These are phyloP conservation scores for Griposia aprilina DNA, from an alignment of 2,888 invertebrate species.

Conservation along the genomic window DNA sequence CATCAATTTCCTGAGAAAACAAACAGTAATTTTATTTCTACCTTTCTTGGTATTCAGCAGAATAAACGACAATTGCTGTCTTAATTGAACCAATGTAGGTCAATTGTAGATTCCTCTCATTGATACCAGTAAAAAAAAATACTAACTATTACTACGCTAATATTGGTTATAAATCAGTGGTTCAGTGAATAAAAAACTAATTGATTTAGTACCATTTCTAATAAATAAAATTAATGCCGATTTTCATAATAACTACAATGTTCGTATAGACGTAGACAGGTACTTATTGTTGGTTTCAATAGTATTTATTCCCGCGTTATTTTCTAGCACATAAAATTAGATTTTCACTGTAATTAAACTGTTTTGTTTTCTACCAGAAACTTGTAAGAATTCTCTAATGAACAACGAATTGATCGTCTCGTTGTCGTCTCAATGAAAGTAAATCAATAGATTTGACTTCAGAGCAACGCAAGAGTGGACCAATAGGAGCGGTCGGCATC, in stretches of 20 bases:
- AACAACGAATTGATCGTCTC: not conserved
- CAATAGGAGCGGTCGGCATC: slow-evolving; percentile 18
- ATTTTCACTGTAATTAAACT: not conserved
- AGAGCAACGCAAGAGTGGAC: slow-evolving; percentile 15
- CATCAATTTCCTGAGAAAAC: slow-evolving; percentile 49
- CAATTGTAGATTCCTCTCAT: slow-evolving; percentile 9
- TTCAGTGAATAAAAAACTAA: not conserved
- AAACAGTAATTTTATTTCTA: not conserved
- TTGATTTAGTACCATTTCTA: not conserved
- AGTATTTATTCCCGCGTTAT: not conserved
- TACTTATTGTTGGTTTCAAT: not conserved
- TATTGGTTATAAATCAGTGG: not conserved
- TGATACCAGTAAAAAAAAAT: slow-evolving; percentile 7
- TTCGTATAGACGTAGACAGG: too few relatives aligned
- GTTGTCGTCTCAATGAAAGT: slow-evolving; percentile 11
- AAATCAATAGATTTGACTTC: slow-evolving; percentile 34
- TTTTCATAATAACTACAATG: not conserved
- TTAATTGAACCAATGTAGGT: slow-evolving; percentile 18
- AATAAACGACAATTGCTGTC: not conserved
- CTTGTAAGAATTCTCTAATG: not conserved
- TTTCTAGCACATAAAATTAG: not conserved
- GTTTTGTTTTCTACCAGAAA: not conserved
- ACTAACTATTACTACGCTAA: not conserved
- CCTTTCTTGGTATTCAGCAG: not conserved
- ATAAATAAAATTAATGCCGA: not conserved